Base-by-base conservation (phyloP, 2,113 vertebrate genomes). In the Saccopteryx leptura region DNA sequence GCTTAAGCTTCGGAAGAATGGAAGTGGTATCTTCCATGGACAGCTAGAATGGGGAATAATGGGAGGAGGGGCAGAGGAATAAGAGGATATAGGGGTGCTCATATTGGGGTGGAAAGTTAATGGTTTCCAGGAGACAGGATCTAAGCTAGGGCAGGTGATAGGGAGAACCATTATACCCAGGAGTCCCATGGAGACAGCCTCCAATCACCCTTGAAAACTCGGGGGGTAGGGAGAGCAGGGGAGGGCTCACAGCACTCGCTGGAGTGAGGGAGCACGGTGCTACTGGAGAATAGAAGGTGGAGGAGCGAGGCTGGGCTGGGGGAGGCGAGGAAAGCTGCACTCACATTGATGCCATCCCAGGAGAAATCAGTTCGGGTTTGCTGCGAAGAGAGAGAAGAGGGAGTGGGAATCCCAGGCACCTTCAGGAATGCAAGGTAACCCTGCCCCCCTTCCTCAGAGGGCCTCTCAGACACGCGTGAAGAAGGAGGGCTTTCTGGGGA, bases 21-120 rank as follows among this genome's bases (percentile, higher is more conserved):
- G 99, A 99, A 85, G 99, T 99, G 87, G 99, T 99, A 98, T 99
- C 99, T 98, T 99, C 99, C 99, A 99, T 99, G 96, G 99, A 99
- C 91, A 99, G 99, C 99, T 99, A 97, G 95, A 98, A 95, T 91
- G 97, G 97, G 98, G 98, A 97, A 97, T 56, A 61, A 61, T 93
- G 97, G 96, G 90, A 90, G 66, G 66, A 81, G 71, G 50, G 72
- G 69, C 58, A 94, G 88, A 88, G 91, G 76, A 54, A 75, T 61
- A 63, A 90, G 48, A 90, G 69, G 50, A 63, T 60, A 39, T 21
- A 33, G 76, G 50, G 48, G 63, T 80, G 21, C 24, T 50, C 58
- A 58, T 19, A 46, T 13, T 13, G 46, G 3, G 33, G 54, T 58
- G 50, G 28, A 80, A 31, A 28, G n/a, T 52, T 18, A 18, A 9